Conservation (phyloP, 2,888 invertebrate species). For the Thysanoteuthis rhombus region DNA sequence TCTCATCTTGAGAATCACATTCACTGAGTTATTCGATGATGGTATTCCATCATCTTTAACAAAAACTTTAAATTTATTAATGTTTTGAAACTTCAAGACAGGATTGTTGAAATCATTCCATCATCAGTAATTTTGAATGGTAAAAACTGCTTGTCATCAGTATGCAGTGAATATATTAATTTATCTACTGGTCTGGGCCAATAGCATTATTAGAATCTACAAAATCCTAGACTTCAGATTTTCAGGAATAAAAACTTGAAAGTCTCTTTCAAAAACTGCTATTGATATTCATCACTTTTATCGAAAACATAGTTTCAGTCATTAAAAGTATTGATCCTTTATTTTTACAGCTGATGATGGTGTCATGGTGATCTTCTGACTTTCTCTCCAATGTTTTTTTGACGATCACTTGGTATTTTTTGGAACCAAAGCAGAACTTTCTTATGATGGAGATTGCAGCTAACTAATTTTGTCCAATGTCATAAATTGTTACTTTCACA, state of each 20-base stretch:
- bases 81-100: neutral
- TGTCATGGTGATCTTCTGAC: neutral
- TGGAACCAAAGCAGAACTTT: neutral
- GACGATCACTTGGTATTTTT: neutral
- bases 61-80: neutral
- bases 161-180: neutral
- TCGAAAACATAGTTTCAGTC: neutral
- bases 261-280: neutral
- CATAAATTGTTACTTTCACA: neutral
- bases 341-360: neutral
- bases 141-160: neutral
- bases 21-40: neutral
- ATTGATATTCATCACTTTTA: neutral
- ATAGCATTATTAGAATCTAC: neutral
- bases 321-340: neutral
- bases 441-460: neutral
- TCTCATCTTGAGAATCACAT: neutral
- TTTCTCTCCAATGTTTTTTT: neutral
- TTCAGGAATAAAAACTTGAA: neutral
- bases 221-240: neutral
- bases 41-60: neutral
- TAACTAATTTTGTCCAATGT: neutral
- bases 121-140: neutral
- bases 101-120: neutral
- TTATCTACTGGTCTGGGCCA: neutral